Conservation (phyloP, 2,113 vertebrate species). For the Ameiurus melas region DNA sequence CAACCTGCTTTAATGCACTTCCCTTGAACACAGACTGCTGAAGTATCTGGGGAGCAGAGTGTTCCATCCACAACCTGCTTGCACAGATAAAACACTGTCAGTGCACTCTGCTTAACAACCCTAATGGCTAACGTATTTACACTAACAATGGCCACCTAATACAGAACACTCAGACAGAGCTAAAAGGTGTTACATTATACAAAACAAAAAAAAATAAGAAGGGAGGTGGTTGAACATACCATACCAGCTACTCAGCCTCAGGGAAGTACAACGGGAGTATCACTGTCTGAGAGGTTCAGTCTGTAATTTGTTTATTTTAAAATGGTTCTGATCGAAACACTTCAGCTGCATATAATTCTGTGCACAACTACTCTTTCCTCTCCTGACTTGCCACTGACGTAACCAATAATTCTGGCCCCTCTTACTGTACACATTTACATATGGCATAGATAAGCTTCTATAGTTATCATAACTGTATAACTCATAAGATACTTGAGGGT, state of each 20-base stretch:
- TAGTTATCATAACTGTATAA: neutral
- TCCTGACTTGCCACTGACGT: neutral
- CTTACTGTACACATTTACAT: conserved; percentile 65
- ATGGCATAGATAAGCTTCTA: conserved; percentile 56
- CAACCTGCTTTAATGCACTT: conserved; percentile 97
- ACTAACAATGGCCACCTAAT: neutral
- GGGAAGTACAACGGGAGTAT: neutral
- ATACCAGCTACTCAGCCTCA: neutral
- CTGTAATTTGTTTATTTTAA: conserved; percentile 18
- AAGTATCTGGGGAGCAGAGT: conserved; percentile 89
- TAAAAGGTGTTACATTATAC: conserved; percentile 22
- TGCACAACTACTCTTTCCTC: neutral
- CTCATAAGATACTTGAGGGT: neutral
- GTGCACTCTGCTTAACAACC: neutral
- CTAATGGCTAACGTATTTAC: neutral
- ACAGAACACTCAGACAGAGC: neutral
- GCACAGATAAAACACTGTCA: conserved; percentile 27
- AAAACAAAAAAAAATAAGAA: neutral
- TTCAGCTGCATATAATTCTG: conserved; percentile 34
- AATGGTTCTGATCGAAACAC: neutral
- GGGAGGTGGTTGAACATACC: neutral
- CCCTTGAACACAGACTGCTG: conserved; percentile 92
- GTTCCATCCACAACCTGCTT: conserved; percentile 93
- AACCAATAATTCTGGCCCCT: conserved; percentile 51
- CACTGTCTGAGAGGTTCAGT: neutral